phyloP scores from a whole-genome alignment of 2,797 vertebrate species.

The Tenualosa ilisha region DNA sequence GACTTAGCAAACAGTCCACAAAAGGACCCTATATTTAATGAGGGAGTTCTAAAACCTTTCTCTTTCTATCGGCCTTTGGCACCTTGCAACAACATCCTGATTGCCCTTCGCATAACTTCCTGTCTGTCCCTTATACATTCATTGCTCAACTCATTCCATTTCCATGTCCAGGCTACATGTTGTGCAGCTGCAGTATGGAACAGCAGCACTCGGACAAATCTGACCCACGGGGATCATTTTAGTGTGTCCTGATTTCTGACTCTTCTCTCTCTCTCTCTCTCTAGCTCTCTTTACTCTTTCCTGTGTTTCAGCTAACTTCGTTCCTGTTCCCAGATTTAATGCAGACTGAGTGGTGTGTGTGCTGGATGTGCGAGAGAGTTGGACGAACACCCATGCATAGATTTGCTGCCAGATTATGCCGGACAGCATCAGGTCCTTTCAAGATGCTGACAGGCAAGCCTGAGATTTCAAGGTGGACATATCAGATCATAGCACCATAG shows the following conservation, averaged over 20 bases:
- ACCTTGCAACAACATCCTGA: conserved; percentile 7
- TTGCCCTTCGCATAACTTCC: not conserved
- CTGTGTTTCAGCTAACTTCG: not conserved
- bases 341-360: not conserved
- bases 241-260: conserved; percentile 4
- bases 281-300: not conserved
- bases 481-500: conserved; percentile 52
- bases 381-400: conserved; percentile 7
- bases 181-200: conserved; percentile 6
- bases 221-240: not conserved
- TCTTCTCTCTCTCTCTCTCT: not conserved
- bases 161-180: not conserved
- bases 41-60: not conserved
- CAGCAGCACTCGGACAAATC: not conserved
- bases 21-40: not conserved
- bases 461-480: conserved; percentile 24
- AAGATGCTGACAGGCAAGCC: conserved; percentile 14
- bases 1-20: not conserved
- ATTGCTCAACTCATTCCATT: not conserved
- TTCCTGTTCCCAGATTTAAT: not conserved
- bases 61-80: not conserved
- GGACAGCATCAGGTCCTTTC: conserved; percentile 23
- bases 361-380: conserved; percentile 5
- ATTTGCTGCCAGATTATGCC: conserved; percentile 4
- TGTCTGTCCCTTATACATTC: conserved; percentile 4